These are phyloP conservation scores for Rhineura floridana DNA, from an alignment of 2,113 vertebrate genomes.

Conservation along the genomic window DNA sequence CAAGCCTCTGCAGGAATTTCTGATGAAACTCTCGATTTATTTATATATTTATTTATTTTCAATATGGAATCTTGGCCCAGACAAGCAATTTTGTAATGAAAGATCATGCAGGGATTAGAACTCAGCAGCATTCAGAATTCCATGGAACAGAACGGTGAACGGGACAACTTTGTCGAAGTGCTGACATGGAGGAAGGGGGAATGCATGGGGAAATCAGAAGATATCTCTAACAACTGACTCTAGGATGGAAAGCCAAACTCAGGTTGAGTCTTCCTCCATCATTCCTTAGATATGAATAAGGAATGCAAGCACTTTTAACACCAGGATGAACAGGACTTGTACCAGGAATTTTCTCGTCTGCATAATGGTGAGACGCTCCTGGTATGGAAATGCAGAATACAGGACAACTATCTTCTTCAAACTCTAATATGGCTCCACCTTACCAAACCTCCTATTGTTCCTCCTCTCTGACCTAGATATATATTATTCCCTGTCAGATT, in stretches of 20 bases:
- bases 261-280: no score
- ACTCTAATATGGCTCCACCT: neutral
- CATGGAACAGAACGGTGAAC: neutral
- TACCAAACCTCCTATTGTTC: neutral
- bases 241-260: neutral
- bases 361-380: neutral
- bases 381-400: neutral
- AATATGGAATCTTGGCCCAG: slow-evolving; percentile 22
- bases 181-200: neutral
- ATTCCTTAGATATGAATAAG: neutral
- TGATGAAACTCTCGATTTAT: slow-evolving; percentile 24
- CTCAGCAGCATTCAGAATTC: neutral
- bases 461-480: neutral
- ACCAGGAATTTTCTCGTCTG: neutral
- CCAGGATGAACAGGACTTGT: neutral
- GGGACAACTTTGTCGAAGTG: neutral
- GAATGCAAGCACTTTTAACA: neutral
- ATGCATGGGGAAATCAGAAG: neutral
- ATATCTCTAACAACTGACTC: neutral
- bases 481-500: neutral
- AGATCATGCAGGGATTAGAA: neutral
- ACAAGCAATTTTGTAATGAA: slow-evolving; percentile 1
- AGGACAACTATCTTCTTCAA: neutral
- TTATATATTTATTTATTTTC: no score
- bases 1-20: slow-evolving; percentile 6